These are phyloP conservation scores for Drosophila aff. DNA, from an alignment of 1,140 invertebrate species.

Conservation along the genomic window DNA sequence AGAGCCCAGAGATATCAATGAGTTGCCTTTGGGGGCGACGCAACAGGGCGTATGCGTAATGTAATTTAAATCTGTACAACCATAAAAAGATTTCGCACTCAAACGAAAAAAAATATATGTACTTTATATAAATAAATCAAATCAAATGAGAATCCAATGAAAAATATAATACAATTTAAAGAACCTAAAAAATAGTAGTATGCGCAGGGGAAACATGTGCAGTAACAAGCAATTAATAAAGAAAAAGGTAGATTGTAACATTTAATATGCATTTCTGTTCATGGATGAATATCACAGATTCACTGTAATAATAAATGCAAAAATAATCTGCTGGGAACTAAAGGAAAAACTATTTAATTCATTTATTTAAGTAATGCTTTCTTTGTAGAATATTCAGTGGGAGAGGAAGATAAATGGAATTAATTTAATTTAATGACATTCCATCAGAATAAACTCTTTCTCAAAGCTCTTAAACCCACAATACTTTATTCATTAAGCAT, in stretches of 20 bases:
- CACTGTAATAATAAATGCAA: neutral
- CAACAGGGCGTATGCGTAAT: slow-evolving; percentile 53
- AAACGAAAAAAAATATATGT: slow-evolving; percentile 13
- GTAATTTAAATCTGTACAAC: slow-evolving; percentile 36
- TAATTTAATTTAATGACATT: neutral
- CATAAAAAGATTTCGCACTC: slow-evolving; percentile 30
- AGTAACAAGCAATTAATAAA: slow-evolving; percentile 8
- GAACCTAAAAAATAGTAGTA: slow-evolving; percentile 1
- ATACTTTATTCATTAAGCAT: neutral
- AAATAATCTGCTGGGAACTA: neutral
- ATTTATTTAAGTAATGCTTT: neutral
- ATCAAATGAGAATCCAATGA: slow-evolving; percentile 22
- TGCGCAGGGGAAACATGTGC: slow-evolving; percentile 5
- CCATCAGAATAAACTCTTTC: neutral
- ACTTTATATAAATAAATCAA: slow-evolving; percentile 24
- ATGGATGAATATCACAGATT: slow-evolving; percentile 11
- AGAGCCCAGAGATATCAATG: slow-evolving; percentile 23
- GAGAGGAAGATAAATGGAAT: neutral
- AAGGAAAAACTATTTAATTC: neutral
- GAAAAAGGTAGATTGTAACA: neutral
- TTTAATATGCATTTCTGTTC: slow-evolving; percentile 9
- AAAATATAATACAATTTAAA: slow-evolving; percentile 3
- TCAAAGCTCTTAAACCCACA: neutral
- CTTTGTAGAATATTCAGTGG: neutral
- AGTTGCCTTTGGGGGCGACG: slow-evolving; percentile 29